Evolutionary conservation across 2,113 vertebrate genomes (phyloP).

Genomic region (Benitochromis conjunctus): DNA sequence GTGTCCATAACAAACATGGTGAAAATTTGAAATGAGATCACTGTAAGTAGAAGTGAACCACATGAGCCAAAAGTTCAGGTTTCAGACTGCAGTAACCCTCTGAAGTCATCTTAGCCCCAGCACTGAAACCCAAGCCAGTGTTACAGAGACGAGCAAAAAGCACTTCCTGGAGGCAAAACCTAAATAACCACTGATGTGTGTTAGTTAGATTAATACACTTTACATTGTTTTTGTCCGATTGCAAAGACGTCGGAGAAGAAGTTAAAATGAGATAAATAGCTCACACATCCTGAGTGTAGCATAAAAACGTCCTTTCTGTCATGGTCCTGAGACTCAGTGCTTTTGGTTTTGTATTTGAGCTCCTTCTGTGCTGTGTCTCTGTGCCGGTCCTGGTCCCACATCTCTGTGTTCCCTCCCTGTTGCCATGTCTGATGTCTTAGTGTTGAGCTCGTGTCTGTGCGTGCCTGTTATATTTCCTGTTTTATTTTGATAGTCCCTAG

Average conservation of each 20-base stretch:
- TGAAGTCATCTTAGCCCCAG: neutral
- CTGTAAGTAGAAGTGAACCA: neutral
- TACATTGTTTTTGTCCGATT: fast-evolving
- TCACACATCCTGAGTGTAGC: neutral
- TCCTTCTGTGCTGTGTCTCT: too few relatives aligned
- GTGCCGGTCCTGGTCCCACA: too few relatives aligned
- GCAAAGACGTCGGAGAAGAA: neutral
- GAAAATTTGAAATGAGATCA: neutral
- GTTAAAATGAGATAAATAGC: neutral
- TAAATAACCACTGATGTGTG: neutral
- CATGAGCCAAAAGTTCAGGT: neutral
- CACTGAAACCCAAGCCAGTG: neutral
- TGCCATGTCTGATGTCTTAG: too few relatives aligned
- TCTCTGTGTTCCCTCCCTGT: too few relatives aligned
- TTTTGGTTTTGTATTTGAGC: too few relatives aligned
- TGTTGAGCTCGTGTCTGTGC: too few relatives aligned
- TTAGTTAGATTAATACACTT: neutral
- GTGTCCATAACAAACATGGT: neutral
- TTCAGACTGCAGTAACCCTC: neutral
- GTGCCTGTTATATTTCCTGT: too few relatives aligned
- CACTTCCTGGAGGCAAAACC: neutral
- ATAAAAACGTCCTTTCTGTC: too few relatives aligned
- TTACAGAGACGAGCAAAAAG: neutral
- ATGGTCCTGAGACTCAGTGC: neutral
- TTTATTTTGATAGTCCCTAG: too few relatives aligned